A percentile compares a stretch with the other conserved stretches of the same genome.
phyloP scores from a whole-genome alignment of 2,888 invertebrate genomes.

The Antheraea assamensis region DNA sequence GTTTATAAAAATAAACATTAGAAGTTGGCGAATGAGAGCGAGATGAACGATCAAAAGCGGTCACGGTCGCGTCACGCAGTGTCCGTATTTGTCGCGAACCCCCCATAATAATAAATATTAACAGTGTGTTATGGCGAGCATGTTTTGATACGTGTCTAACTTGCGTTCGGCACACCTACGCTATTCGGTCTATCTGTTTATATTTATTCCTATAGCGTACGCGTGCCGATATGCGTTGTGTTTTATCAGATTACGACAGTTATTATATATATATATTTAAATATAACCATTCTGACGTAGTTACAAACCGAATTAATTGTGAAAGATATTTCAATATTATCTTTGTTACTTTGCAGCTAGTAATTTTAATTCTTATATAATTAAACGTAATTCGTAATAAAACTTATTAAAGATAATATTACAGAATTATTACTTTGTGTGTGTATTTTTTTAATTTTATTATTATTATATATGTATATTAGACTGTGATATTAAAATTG shows the following conservation, averaged over 20 bases:
- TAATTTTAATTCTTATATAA: no score
- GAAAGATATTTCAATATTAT: background rate
- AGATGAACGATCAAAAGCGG: constrained; percentile 33
- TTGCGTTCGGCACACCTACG: constrained; percentile 42
- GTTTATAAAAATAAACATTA: background rate
- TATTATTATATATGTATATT: no score
- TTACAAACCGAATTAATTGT: background rate
- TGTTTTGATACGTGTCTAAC: constrained; percentile 73
- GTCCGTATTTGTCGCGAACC: constrained; percentile 46
- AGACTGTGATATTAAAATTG: background rate
- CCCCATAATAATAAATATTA: constrained; percentile 46
- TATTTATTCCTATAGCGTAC: constrained; percentile 13
- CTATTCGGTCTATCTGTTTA: background rate
- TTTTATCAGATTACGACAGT: constrained; percentile 32
- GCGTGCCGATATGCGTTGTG: constrained; percentile 38
- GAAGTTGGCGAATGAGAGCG: constrained; percentile 11
- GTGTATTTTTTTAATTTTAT: no score
- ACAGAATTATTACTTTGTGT: no score
- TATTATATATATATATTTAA: background rate
- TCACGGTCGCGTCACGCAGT: constrained; percentile 37
- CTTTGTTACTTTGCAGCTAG: no score
- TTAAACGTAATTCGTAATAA: no score
- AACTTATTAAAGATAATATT: no score
- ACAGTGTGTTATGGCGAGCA: constrained; percentile 73
- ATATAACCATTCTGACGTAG: background rate